A percentile compares a stretch with the other conserved stretches of the same genome.
phyloP scores from a whole-genome alignment of 2,888 invertebrate genomes.

The Agrochola circellaris region DNA sequence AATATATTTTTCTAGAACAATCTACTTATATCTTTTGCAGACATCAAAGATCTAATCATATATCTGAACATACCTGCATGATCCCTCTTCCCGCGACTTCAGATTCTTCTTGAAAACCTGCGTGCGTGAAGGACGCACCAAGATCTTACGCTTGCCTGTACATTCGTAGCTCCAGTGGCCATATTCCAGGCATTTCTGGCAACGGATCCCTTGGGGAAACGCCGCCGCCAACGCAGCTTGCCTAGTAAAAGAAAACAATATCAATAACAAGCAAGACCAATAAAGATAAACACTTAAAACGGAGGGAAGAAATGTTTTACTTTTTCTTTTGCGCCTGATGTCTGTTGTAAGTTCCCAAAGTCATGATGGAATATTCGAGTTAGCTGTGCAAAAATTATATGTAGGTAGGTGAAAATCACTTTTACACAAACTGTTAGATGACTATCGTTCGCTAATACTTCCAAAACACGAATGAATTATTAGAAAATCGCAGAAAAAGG shows the following conservation, averaged over 20 bases:
- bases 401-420: constrained; percentile 63
- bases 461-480: constrained; percentile 70
- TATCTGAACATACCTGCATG: constrained; percentile 79
- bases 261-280: constrained; percentile 42
- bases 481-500: constrained; percentile 63
- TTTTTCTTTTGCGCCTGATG: constrained; percentile 87
- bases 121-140: constrained; percentile 96
- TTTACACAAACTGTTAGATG: constrained; percentile 26
- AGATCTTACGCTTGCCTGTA: constrained; percentile 96
- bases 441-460: constrained; percentile 58
- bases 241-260: constrained; percentile 73
- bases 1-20: constrained; percentile 41
- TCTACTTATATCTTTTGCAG: background rate
- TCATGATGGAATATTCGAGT: constrained; percentile 77
- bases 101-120: constrained; percentile 93
- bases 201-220: constrained; percentile 94
- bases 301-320: constrained; percentile 71
- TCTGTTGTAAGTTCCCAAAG: constrained; percentile 87
- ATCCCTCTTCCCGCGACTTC: constrained; percentile 81
- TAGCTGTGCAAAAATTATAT: constrained; percentile 34
- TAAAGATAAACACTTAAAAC: constrained; percentile 27
- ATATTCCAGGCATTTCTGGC: constrained; percentile 97
- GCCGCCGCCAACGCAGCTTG: constrained; percentile 91
- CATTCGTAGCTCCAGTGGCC: constrained; percentile 99
- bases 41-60: background rate